Base-by-base conservation (phyloP, 37 sponge, comb jelly and placozoan species). In the Diacarnus erythraeanus region DNA sequence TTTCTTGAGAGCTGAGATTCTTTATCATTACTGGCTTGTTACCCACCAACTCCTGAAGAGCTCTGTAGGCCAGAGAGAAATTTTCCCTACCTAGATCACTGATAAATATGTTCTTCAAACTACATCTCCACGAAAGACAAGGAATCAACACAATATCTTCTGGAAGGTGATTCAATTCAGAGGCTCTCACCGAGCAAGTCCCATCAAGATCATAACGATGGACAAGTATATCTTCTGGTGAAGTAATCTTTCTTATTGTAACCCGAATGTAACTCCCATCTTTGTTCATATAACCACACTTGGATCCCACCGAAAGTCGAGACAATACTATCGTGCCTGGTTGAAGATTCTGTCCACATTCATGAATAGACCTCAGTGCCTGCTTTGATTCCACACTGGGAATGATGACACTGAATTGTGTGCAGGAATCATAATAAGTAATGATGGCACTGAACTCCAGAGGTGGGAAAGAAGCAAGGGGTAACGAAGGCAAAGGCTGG, bases 321-420 rank as follows among this genome's bases (percentile, higher is more conserved):
- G 38, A 27, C 3, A 76, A 26, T 34, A n/a, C 4, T 2, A 30
- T 22, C 0, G 56, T 35, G 8, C 27, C 44, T 10, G 71, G 71
- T 3, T 25, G 6, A 0, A 69, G 1, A 17, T 34, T 3, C 6
- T 41, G 27, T 21, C 54, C 42, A 26, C 39, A 72, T 31, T 39
- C 61, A 18, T 63, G 31, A 31, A 84, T 29, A 15, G 21, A 20
- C 23, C 10, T 31, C 29, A 84, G 60, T 2, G 77, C 77, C 27
- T 84, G 70, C 67, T 77, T 76, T 30, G 34, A 23, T 43, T 84
- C 77, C 18, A 84, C 77, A 59, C 70, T 70, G 12, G 70, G 37
- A 23, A 77, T 30, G 18, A 76, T 56, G 22, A 59, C 84, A 70
- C 33, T 69, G 33, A 84, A 76, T 26, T 29, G 29, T 25, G 57